Base-by-base conservation (phyloP, 2,888 invertebrate genomes). In the Bugula neritina region DNA sequence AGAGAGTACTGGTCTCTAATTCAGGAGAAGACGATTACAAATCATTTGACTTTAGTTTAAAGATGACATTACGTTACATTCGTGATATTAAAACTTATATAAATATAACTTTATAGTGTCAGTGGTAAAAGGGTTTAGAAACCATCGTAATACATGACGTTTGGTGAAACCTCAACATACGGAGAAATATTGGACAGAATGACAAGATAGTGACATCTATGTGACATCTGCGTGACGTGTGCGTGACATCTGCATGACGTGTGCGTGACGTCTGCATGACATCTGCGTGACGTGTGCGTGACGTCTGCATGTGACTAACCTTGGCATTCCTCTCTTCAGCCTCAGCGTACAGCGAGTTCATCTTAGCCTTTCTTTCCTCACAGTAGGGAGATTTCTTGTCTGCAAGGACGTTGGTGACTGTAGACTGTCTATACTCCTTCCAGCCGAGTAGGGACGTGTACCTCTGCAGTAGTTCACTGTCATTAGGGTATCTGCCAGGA, bases 401-500 rank as follows among this genome's bases (percentile, higher is more conserved):
- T 23, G 5, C n/a, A 3, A 57, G 5, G 25, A 23, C n/a, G n/a
- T 21, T 31, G 31, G 63, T 25, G 10, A 63, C 2, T 3, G 63
- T 34, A 2, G 10, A 3, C 63, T 63, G 25, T 34, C 34, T 63
- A 31, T 29, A 63, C 34, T 31, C 10, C 31, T 31, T 21, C 63
- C 63, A 63, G 63, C 31, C 17, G 31, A 31, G 63, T 25, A 27
- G 5, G 5, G 31, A 5, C 63, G 3, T 13, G 27, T 63, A 63
- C n/a, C n/a, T 63, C n/a, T 63, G 13, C n/a, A 63, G 31, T 31
- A 63, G 27, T 31, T 63, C 63, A 31, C 34, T 31, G 2, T 63
- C 63, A 17, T 5, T 29, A 2, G 63, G 63, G 34, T 63, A 63
- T 31, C 63, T 63, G 31, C 13, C 13, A 57, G 25, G 25, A 5